These are phyloP conservation scores for Silurus glanis DNA, from an alignment of 2,113 vertebrate species.

Conservation along the genomic window DNA sequence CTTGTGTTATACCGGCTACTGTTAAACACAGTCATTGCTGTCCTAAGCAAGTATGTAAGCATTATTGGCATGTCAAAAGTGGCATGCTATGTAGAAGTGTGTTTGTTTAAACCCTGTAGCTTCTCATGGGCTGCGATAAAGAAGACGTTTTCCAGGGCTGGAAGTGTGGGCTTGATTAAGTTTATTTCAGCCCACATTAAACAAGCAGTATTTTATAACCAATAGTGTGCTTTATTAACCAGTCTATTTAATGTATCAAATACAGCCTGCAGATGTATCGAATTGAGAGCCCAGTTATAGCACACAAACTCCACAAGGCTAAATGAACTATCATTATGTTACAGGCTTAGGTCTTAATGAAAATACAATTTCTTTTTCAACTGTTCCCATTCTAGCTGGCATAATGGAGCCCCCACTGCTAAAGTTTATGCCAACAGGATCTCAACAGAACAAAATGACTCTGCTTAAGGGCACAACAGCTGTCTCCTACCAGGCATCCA, in stretches of 20 bases:
- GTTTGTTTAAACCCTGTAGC: not conserved
- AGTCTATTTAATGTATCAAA: not conserved
- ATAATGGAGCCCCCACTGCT: slow-evolving; percentile 34
- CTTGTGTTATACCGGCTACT: not conserved
- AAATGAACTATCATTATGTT: slow-evolving; percentile 32
- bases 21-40: not conserved
- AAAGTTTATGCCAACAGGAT: slow-evolving; percentile 39
- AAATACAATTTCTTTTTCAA: slow-evolving; percentile 27
- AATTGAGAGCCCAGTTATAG: not conserved
- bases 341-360: slow-evolving; percentile 34
- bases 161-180: not conserved
- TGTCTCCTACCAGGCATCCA: slow-evolving; percentile 45
- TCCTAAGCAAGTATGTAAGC: not conserved
- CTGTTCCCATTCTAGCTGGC: slow-evolving; percentile 27
- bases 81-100: not conserved
- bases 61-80: not conserved
- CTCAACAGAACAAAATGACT: slow-evolving; percentile 41
- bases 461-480: slow-evolving; percentile 48
- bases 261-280: not conserved
- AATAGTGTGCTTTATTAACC: not conserved
- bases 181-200: not conserved
- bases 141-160: not conserved
- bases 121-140: not conserved
- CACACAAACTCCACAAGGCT: not conserved
- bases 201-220: not conserved